Evolutionary conservation across 2,797 vertebrate species (phyloP).

Genomic region (Hypotaenidia philippensis): DNA sequence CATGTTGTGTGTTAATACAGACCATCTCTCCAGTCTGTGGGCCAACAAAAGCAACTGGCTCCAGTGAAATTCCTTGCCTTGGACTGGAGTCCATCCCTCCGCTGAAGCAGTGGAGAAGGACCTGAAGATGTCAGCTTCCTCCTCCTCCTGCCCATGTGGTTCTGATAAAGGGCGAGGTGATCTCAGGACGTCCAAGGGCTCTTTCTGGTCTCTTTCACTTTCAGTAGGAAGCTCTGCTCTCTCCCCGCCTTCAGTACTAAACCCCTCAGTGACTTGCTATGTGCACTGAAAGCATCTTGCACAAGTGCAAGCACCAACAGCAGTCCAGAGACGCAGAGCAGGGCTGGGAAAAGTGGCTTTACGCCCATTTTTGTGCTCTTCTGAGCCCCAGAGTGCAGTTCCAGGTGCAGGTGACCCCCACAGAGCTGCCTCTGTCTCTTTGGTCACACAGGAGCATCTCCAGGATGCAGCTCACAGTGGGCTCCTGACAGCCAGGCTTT

Average conservation of each 20-base stretch:
- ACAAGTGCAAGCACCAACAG: fast-evolving
- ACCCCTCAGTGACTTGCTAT: neutral
- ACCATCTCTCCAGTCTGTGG: neutral
- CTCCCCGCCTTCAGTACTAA: neutral
- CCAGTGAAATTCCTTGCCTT: neutral
- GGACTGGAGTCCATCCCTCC: neutral
- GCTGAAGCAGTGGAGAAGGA: neutral
- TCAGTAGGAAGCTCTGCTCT: neutral
- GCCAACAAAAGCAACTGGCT: conserved; percentile 63
- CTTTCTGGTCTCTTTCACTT: conserved; percentile 15
- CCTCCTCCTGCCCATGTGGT: conserved; percentile 52
- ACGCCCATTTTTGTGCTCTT: neutral
- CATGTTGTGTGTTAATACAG: conserved; percentile 32
- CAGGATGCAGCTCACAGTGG: neutral
- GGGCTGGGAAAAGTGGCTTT: neutral
- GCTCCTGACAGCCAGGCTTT: neutral
- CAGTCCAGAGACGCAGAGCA: fast-evolving
- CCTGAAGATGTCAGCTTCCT: conserved; percentile 43
- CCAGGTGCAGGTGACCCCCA: neutral
- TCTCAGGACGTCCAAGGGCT: conserved; percentile 44
- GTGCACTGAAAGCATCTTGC: neutral
- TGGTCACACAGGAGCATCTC: neutral
- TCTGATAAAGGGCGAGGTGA: conserved; percentile 60
- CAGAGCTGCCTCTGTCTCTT: neutral
- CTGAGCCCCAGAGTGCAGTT: neutral